These are phyloP conservation scores for Dysidea cf. avara DNA, from an alignment of 37 sponge, comb jelly and placozoan species.

Conservation along the genomic window DNA sequence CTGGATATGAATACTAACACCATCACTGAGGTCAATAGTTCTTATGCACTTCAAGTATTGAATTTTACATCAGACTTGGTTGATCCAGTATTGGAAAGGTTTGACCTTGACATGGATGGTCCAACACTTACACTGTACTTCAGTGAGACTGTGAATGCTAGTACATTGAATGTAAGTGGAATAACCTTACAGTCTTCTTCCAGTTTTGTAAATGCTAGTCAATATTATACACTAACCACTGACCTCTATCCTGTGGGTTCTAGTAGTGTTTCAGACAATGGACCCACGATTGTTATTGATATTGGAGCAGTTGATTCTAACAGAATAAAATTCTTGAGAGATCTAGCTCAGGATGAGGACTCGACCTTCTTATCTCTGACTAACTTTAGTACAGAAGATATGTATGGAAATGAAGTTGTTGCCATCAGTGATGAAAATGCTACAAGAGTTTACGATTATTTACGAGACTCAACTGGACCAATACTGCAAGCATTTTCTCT, in stretches of 20 bases:
- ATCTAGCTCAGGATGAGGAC: slow-evolving; percentile 34
- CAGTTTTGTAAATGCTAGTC: slow-evolving; percentile 7
- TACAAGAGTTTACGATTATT: slow-evolving; percentile 34
- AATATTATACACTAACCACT: slow-evolving; percentile 48
- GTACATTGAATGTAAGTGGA: slow-evolving; percentile 59
- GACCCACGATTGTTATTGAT: slow-evolving; percentile 36
- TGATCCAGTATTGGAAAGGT: slow-evolving; percentile 43
- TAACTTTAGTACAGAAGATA: slow-evolving; percentile 49
- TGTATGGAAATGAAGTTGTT: slow-evolving; percentile 62
- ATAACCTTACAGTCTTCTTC: slow-evolving; percentile 64
- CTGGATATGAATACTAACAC: slow-evolving; percentile 75
- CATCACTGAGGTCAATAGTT: slow-evolving; percentile 33
- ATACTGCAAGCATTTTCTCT: slow-evolving; percentile 62
- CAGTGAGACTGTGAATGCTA: slow-evolving; percentile 78
- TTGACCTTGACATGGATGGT: slow-evolving; percentile 57
- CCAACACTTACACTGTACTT: slow-evolving; percentile 59
- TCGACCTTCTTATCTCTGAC: slow-evolving; percentile 59
- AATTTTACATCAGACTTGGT: slow-evolving; percentile 46
- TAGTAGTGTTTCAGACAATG: slow-evolving; percentile 47
- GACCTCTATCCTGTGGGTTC: slow-evolving; percentile 43
- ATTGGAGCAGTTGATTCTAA: slow-evolving; percentile 82
- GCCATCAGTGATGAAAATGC: slow-evolving; percentile 46
- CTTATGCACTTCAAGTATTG: slow-evolving; percentile 47
- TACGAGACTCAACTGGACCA: slow-evolving; percentile 57
- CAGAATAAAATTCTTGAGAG: slow-evolving; percentile 65